Evolutionary conservation across 2,888 invertebrate species (phyloP), one percentile per base, ranked within the genome.

Genomic region (Lasioglossum vierecki): DNA sequence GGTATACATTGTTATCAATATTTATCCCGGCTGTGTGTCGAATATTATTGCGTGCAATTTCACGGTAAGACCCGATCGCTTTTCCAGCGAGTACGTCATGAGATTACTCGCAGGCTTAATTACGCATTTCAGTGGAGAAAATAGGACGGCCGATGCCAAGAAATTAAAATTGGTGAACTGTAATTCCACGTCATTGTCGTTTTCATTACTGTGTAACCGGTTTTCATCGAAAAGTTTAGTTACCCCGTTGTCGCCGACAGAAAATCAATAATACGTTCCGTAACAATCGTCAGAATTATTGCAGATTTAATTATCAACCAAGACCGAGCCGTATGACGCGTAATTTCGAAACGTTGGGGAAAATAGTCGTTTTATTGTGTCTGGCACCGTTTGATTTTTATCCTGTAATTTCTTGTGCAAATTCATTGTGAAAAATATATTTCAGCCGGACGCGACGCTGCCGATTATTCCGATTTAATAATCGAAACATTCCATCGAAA

Each of bases 211-310:
- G 5, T 35, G 63, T 46, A 30, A 68, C 68, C 68, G n/a, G n/a
- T 22, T 76, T 49, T 6, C 46, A 30, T 35, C 30, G 30, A 49
- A 63, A 66, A 46, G 30, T 76, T 49, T 46, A 30, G 46, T 35
- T 66, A 57, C 60, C 49, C 68, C 70, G 49, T 63, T 75, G 53
- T 71, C 79, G 76, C 77, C 53, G 80, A 44, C 41, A 30, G 76
- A 46, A 76, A 76, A 76, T 80, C 76, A 26, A 53, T 57, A 76
- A 30, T 30, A 41, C 44, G 53, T 68, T 30, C 13, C 46, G 76
- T 63, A 46, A 76, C 30, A 76, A 53, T 80, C 76, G 53, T 76
- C 30, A 9, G 68, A 76, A 80, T 68, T 80, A 41, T 80, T 80
- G 76, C 68, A 49, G 49, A 68, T 80, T 76, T 76, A 35, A 68